Evolutionary conservation across 2,888 invertebrate genomes (phyloP).

Genomic region (Spicauda simplicius): DNA sequence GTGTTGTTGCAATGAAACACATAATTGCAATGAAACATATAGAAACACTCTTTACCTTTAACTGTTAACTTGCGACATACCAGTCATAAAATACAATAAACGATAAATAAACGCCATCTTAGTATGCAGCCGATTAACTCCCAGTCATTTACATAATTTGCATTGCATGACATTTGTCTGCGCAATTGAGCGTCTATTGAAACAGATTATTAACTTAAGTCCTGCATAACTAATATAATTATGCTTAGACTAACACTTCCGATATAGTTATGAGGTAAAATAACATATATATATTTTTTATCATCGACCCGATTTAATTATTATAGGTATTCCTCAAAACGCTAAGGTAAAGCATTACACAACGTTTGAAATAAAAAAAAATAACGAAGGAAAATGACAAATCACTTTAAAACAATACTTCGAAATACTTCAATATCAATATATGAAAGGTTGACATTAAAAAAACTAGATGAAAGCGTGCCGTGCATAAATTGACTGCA

Average conservation of each 20-base stretch:
- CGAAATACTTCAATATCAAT: not conserved
- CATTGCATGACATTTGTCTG: conserved; percentile 34
- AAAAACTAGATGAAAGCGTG: conserved; percentile 12
- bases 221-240: not conserved
- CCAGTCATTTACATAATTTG: conserved; percentile 32
- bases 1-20: too few species aligned
- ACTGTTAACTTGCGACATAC: conserved; percentile 47
- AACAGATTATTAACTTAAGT: conserved; percentile 13
- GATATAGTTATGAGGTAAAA: too few species aligned
- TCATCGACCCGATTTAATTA: not conserved
- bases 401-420: too few species aligned
- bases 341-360: too few species aligned
- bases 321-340: too few species aligned
- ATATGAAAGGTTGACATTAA: not conserved
- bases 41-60: too few species aligned
- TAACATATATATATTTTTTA: too few species aligned
- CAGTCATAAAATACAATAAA: conserved; percentile 47
- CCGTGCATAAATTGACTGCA: conserved; percentile 25
- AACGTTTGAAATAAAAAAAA: too few species aligned
- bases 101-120: conserved; percentile 21
- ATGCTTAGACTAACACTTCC: not conserved
- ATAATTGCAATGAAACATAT: too few species aligned
- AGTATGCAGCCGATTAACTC: conserved; percentile 34
- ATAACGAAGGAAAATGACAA: too few species aligned
- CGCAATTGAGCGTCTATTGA: conserved; percentile 25